Evolutionary conservation across 2,888 invertebrate genomes (phyloP).

Genomic region (Cryptocephalus moraei): DNA sequence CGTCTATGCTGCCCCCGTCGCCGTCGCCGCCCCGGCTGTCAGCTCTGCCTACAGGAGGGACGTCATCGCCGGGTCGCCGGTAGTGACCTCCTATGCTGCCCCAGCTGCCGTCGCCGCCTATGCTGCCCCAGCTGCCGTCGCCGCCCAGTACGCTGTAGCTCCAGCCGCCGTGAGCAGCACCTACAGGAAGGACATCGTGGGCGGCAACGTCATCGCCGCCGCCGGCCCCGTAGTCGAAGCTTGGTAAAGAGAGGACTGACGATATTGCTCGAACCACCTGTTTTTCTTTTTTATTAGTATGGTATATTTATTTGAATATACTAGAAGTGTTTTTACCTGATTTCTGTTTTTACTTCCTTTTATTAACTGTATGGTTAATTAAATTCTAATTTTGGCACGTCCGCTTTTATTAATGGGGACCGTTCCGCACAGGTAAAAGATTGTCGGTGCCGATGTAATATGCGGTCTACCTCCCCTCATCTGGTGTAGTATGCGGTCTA

Average conservation of each 20-base stretch:
- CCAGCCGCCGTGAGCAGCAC: neutral
- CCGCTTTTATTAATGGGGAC: too few species aligned
- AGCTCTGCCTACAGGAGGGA: neutral
- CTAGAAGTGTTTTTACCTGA: too few species aligned
- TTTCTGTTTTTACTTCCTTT: too few species aligned
- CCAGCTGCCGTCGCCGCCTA: conserved; percentile 4
- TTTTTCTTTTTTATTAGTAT: too few species aligned
- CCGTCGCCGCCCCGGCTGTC: neutral
- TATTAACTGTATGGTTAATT: too few species aligned
- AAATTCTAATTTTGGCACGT: too few species aligned
- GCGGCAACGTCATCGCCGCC: neutral
- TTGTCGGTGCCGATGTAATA: too few species aligned
- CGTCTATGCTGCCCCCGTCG: neutral
- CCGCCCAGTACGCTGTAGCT: neutral
- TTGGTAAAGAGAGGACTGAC: neutral
- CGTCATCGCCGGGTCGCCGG: neutral
- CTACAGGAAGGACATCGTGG: neutral
- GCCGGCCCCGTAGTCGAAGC: neutral
- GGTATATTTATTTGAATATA: too few species aligned
- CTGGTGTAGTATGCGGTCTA: too few species aligned
- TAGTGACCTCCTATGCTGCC: conserved; percentile 1
- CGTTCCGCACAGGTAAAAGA: too few species aligned
- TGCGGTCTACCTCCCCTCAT: too few species aligned
- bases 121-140: neutral
- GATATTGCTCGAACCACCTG: neutral